Evolutionary conservation across 2,797 vertebrate genomes (phyloP).

Genomic region (Toxotes lorentzi): DNA sequence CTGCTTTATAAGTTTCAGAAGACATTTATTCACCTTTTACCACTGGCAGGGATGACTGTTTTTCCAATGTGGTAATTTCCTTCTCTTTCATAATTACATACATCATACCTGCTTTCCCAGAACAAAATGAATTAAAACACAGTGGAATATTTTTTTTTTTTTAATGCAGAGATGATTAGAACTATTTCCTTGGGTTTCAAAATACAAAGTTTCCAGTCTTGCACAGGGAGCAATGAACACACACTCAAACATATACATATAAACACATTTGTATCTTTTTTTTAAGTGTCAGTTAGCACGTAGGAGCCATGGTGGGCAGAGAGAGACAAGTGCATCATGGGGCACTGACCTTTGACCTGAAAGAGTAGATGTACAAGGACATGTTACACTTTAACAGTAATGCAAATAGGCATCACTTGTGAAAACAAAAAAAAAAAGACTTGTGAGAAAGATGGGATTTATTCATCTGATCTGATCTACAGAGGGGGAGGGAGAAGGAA

Average conservation of each 20-base stretch:
- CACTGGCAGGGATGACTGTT: constrained; percentile 9
- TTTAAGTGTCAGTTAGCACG: constrained; percentile 78
- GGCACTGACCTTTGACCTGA: constrained; percentile 81
- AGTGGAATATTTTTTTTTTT: constrained; percentile 24
- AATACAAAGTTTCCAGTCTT: constrained; percentile 70
- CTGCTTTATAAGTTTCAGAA: constrained; percentile 14
- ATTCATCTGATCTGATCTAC: constrained; percentile 17
- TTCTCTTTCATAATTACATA: neutral
- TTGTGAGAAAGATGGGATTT: neutral
- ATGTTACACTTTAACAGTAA: constrained; percentile 55
- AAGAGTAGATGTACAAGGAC: constrained; percentile 68
- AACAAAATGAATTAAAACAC: constrained; percentile 29
- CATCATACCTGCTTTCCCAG: neutral
- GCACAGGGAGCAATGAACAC: constrained; percentile 43
- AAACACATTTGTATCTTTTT: constrained; percentile 56
- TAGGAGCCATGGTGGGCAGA: constrained; percentile 66
- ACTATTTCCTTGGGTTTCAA: constrained; percentile 42
- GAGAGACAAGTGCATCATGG: constrained; percentile 75
- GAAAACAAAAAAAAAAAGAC: neutral
- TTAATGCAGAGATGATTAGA: constrained; percentile 54
- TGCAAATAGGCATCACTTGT: constrained; percentile 18
- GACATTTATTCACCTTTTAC: constrained; percentile 18
- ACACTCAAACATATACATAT: constrained; percentile 53
- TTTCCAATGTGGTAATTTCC: neutral
- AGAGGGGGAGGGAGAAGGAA: constrained; percentile 16